Conservation (phyloP, 2,888 invertebrate genomes). For the Cyaniris semiargus region DNA sequence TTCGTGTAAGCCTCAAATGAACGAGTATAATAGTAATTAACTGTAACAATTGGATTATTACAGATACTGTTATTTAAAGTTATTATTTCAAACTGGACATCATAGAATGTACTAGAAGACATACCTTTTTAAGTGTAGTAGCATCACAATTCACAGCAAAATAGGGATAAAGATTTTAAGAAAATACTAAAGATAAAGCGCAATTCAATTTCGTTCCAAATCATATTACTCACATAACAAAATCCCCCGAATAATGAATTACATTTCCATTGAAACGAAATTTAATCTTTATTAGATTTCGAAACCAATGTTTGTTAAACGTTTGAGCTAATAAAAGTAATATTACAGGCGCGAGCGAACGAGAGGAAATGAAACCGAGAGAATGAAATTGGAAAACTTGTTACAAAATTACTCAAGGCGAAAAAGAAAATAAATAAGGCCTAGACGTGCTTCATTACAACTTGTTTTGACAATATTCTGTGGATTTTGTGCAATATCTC, state of each 20-base stretch:
- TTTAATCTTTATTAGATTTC: constrained; percentile 68
- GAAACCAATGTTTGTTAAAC: constrained; percentile 77
- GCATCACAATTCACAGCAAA: neutral
- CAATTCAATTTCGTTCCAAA: constrained; percentile 1
- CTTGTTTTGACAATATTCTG: constrained; percentile 42
- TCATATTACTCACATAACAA: constrained; percentile 11
- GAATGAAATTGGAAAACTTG: constrained; percentile 81
- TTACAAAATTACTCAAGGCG: constrained; percentile 73
- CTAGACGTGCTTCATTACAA: constrained; percentile 53
- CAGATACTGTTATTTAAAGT: neutral
- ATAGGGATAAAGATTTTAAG: neutral
- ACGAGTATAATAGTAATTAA: neutral
- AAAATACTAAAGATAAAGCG: neutral
- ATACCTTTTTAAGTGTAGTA: neutral
- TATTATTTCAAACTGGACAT: neutral
- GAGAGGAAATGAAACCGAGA: constrained; percentile 78
- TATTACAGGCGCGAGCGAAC: constrained; percentile 68
- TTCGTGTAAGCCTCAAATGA: neutral
- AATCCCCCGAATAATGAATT: constrained; percentile 37
- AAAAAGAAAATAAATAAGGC: constrained; percentile 73
- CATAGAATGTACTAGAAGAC: neutral
- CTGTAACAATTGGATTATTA: neutral
- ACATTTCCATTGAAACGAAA: constrained; percentile 59
- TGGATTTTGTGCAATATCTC: neutral
- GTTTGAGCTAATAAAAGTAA: constrained; percentile 78